phyloP scores from a whole-genome alignment of 1,140 invertebrate genomes.

The Drosophila albomicans region DNA sequence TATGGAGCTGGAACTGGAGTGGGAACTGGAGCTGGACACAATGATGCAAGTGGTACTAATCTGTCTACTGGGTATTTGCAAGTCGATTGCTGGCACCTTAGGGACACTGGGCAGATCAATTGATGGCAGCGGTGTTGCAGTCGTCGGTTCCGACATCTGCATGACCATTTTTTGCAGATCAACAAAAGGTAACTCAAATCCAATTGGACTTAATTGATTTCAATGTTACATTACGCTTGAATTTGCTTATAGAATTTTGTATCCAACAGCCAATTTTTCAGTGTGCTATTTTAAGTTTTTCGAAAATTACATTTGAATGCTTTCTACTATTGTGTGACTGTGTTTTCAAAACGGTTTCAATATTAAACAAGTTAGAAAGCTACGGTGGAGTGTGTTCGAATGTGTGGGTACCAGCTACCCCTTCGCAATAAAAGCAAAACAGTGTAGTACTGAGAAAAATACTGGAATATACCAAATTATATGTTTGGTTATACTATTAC shows the following conservation, averaged over 20 bases:
- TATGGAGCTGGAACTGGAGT: not conserved
- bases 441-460: too few relatives aligned
- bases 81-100: not conserved
- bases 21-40: not conserved
- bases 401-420: too few relatives aligned
- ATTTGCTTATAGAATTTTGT: slow-evolving; percentile 5
- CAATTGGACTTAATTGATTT: not conserved
- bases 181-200: not conserved
- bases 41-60: not conserved
- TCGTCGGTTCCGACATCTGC: slow-evolving; percentile 16
- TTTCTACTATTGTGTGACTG: slow-evolving; percentile 87
- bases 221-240: slow-evolving; percentile 23
- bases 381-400: too few relatives aligned
- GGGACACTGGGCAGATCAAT: not conserved
- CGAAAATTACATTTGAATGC: not conserved
- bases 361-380: too few relatives aligned
- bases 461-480: too few relatives aligned
- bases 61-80: not conserved
- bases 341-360: not conserved
- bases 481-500: too few relatives aligned
- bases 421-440: too few relatives aligned
- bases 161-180: slow-evolving; percentile 22
- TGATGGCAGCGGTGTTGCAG: slow-evolving; percentile 7
- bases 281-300: not conserved
- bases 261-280: slow-evolving; percentile 18